Evolutionary conservation across 1,140 invertebrate genomes (phyloP), one percentile per base, ranked within the genome.

Genomic region (Pseudobourletiella spinata): DNA sequence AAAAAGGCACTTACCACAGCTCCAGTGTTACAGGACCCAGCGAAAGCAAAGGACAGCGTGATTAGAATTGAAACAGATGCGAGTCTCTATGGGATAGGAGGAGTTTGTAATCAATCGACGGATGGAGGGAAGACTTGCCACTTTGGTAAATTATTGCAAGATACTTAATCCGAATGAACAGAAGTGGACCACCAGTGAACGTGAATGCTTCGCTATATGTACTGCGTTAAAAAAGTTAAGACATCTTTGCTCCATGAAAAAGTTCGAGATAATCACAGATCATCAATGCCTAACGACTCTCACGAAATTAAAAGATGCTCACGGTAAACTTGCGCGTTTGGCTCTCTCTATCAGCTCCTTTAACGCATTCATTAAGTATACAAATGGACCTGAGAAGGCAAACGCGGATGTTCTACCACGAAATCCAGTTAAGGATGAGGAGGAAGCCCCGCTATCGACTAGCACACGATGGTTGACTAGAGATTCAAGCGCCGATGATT

Each of bases 221-320:
- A 78, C 71, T 70, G 71, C 71, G 2, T 59, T 73, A 43, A 65
- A 74, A 56, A 71, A 75, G 32, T 77, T 76, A 56, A 56, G 72
- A 22, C 58, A 65, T 3, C 77, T 74, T 65, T 8, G 76, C 1
- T 75, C 74, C 59, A 76, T 76, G 11, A 70, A 59, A 35, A 24
- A 20, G n/a, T 59, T 59, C 35, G 28, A 20, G 16, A 44, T 59
- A 0, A 0, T n/a, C 1, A 46, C 57, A 0, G 57, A 58, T 30
- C 24, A 25, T 2, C 25, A 30, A 16, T n/a, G 24, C 16, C 26
- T 58, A 8, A 26, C 24, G 6, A 51, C 2, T 8, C 18, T 60
- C n/a, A 50, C 14, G 1, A 51, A 22, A 24, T 29, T 60, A 16
- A 15, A 1, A 1, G 59, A 55, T 28, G 25, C 35, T 8, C 14